Evolutionary conservation across 2,797 vertebrate species (phyloP).

Genomic region (Artibeus jamaicensis): DNA sequence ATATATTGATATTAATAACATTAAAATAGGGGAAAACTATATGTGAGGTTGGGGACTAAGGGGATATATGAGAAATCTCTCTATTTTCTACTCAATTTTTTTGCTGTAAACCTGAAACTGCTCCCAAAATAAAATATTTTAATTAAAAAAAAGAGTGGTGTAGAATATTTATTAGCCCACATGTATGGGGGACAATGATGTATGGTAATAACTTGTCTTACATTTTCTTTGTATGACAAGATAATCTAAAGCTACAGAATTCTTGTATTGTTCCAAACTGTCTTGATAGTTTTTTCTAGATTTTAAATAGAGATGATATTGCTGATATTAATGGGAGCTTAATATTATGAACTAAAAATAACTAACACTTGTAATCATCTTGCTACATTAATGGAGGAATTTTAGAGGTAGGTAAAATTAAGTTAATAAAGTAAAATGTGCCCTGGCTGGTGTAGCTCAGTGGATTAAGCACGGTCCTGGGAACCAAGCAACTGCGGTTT

Average conservation of each 20-base stretch:
- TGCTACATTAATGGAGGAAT: background rate
- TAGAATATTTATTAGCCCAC: background rate
- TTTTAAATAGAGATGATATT: background rate
- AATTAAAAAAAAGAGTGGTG: background rate
- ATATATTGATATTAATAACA: background rate
- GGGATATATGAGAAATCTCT: background rate
- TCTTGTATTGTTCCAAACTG: background rate
- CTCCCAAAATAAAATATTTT: background rate
- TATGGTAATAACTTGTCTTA: background rate
- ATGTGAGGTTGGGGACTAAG: fast-evolving
- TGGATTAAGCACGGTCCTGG: no score
- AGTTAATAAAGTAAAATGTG: background rate
- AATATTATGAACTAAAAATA: background rate
- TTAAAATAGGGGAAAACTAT: background rate
- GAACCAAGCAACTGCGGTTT: no score
- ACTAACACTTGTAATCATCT: background rate
- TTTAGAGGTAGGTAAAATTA: background rate
- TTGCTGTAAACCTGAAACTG: background rate
- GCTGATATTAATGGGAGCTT: background rate
- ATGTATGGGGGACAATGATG: background rate
- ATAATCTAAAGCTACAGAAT: background rate
- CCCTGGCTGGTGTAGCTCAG: no score
- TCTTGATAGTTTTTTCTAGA: background rate
- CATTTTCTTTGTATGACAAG: background rate
- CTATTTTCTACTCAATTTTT: background rate